These are phyloP conservation scores for Thermophis baileyi DNA, from an alignment of 2,113 vertebrate genomes.

Conservation along the genomic window DNA sequence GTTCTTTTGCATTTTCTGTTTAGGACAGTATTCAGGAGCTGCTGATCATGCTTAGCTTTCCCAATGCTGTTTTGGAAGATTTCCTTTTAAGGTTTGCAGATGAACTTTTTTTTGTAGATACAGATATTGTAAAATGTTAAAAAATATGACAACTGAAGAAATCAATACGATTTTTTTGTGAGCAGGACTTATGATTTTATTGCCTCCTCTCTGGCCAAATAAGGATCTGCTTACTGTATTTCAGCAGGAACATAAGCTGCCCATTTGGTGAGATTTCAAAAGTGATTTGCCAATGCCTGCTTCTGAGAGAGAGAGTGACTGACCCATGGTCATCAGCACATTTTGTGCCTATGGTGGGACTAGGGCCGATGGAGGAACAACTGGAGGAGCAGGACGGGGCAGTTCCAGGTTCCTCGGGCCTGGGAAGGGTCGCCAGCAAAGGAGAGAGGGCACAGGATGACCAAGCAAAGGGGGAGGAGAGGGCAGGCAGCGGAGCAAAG, in stretches of 20 bases:
- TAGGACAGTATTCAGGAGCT: too few species aligned
- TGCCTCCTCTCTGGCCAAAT: neutral
- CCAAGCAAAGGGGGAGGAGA: too few species aligned
- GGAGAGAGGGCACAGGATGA: too few species aligned
- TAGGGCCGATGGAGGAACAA: too few species aligned
- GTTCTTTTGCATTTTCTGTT: neutral
- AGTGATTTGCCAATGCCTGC: neutral
- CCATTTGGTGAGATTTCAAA: neutral
- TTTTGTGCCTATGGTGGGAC: neutral
- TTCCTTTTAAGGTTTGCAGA: neutral
- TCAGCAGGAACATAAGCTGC: neutral
- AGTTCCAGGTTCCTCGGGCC: too few species aligned
- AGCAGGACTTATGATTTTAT: neutral
- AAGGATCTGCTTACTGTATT: neutral
- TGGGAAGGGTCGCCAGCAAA: too few species aligned
- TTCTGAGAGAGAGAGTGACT: neutral
- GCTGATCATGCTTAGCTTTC: too few species aligned
- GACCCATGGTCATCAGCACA: neutral
- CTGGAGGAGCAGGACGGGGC: too few species aligned
- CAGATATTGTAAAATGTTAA: too few species aligned
- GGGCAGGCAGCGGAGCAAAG: too few species aligned
- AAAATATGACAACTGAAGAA: neutral
- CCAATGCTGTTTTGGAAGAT: too few species aligned
- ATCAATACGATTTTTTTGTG: neutral
- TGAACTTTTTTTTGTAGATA: neutral